Conservation (phyloP, 2,888 invertebrate species). For the Pyrocoelia pectoralis region DNA sequence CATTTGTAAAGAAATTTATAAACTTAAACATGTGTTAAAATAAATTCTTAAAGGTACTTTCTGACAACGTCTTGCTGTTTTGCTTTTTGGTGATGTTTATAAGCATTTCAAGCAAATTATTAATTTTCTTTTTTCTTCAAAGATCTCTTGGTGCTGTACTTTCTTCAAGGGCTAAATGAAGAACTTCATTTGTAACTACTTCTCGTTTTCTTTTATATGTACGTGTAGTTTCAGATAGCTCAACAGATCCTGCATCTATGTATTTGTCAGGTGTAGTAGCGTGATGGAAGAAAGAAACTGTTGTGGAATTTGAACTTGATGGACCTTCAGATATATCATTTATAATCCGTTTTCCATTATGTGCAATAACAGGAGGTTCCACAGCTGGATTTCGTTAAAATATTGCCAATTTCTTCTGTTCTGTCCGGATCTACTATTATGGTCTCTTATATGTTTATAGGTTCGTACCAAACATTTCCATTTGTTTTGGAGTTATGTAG, state of each 20-base stretch:
- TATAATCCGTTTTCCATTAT: constrained; percentile 5
- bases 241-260: too few relatives aligned
- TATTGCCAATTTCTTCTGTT: background rate
- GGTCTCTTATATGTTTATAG: background rate
- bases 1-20: background rate
- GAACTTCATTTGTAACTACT: background rate
- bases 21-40: too few relatives aligned
- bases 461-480: too few relatives aligned
- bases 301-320: too few relatives aligned
- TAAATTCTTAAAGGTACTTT: too few relatives aligned
- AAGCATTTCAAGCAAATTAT: background rate
- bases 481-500: too few relatives aligned
- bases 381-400: constrained; percentile 1
- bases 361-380: background rate
- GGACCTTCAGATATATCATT: background rate
- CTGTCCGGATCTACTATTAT: background rate
- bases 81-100: background rate
- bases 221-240: too few relatives aligned
- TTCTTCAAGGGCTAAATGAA: background rate
- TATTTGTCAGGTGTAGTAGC: too few relatives aligned
- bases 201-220: background rate
- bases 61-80: too few relatives aligned
- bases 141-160: constrained; percentile 1
- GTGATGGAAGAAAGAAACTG: too few relatives aligned
- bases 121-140: constrained; percentile 1